phyloP scores from a whole-genome alignment of 2,797 vertebrate species.

The Rhabdomys pumilio region DNA sequence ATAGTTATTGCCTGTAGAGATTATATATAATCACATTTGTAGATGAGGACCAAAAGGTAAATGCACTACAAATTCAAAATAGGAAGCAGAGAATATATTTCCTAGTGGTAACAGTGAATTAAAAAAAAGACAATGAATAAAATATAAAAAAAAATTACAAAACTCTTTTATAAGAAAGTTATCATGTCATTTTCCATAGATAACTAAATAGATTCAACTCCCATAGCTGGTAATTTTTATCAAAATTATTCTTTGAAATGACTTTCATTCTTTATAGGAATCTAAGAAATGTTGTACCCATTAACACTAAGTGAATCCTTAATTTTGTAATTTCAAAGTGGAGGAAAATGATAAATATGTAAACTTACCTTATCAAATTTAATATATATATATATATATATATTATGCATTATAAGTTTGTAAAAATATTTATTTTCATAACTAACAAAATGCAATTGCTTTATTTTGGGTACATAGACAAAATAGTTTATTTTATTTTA shows the following conservation, averaged over 20 bases:
- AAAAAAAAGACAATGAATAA: background rate
- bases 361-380: background rate
- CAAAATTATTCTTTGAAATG: constrained; percentile 33
- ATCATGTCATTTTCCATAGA: background rate
- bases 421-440: background rate
- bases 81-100: background rate
- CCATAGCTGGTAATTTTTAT: constrained; percentile 2
- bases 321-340: background rate
- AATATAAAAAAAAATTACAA: background rate
- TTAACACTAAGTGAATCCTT: background rate
- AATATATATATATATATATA: background rate
- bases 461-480: background rate
- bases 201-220: background rate
- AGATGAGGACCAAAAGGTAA: constrained; percentile 1
- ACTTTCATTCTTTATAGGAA: background rate
- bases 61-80: background rate
- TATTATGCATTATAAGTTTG: background rate
- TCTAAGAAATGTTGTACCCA: background rate
- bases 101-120: background rate
- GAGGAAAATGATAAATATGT: background rate
- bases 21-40: background rate
- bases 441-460: background rate
- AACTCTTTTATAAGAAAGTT: background rate
- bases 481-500: background rate
- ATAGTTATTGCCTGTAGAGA: constrained; percentile 14